phyloP scores from a whole-genome alignment of 2,888 invertebrate species.

The Catocala fraxini region DNA sequence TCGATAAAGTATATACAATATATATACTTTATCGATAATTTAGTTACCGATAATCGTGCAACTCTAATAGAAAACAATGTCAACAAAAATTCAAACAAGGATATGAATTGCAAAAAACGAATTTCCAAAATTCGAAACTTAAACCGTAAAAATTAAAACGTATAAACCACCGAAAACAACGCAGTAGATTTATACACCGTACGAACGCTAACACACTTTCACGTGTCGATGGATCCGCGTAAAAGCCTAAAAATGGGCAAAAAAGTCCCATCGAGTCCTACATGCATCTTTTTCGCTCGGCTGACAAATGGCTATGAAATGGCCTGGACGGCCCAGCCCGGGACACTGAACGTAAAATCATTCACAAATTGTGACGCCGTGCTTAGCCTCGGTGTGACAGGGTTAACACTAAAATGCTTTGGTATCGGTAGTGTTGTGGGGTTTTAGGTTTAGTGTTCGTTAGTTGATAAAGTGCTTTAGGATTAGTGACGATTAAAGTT shows the following conservation, averaged over 20 bases:
- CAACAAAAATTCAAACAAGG: background rate
- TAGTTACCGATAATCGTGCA: background rate
- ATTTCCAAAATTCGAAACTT: slow-evolving; percentile 31
- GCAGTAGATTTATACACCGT: slow-evolving; percentile 81
- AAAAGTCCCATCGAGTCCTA: slow-evolving; percentile 65
- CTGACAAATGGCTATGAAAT: slow-evolving; percentile 86
- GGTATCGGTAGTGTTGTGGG: slow-evolving; percentile 11
- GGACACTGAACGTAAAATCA: slow-evolving; percentile 81
- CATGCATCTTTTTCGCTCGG: slow-evolving; percentile 84
- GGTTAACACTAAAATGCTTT: slow-evolving; percentile 45
- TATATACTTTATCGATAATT: background rate
- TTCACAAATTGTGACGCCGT: slow-evolving; percentile 84
- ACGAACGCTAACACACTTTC: slow-evolving; percentile 85
- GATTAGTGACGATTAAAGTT: background rate
- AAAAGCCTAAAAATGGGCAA: slow-evolving; percentile 82
- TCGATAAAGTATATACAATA: too few relatives aligned
- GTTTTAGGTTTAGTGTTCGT: background rate
- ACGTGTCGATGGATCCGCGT: slow-evolving; percentile 86
- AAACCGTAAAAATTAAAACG: slow-evolving; percentile 60
- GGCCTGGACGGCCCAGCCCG: slow-evolving; percentile 70
- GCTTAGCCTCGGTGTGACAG: slow-evolving; percentile 62
- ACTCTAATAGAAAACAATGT: background rate
- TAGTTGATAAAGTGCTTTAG: slow-evolving; percentile 16
- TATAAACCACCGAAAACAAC: slow-evolving; percentile 60
- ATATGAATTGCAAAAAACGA: background rate